Evolutionary conservation across 2,113 vertebrate genomes (phyloP), one percentile per base, ranked within the genome.

Genomic region (Lophius piscatorius): DNA sequence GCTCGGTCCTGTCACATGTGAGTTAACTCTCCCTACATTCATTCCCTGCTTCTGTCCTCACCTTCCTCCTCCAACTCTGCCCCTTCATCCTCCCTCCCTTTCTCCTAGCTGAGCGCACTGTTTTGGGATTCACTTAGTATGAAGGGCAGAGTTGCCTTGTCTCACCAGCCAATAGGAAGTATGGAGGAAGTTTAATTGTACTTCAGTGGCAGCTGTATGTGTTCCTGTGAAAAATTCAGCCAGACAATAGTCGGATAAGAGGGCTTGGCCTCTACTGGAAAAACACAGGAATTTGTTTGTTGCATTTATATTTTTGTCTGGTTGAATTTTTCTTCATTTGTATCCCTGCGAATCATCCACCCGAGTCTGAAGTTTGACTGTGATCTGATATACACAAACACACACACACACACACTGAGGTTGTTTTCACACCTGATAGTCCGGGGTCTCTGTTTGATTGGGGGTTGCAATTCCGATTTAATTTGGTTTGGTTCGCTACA

Each of bases 1-100:
- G 79, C 82, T 83, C 76, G 78, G 2, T 89, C 90, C 89, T 93
- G 89, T 89, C 90, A 90, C 91, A 93, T 92, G 91, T 93, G 91
- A 93, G 91, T 93, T 88, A 77, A 87, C 69, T 66, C 67, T 57
- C 84, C 79, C 77, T 69, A 78, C 76, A 76, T 70, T 76, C 76
- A 80, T 81, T 51, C 71, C 55, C 76, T 75, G 82, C 80, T 80
- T 84, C 63, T 85, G 55, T 69, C 63, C 56, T 61, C 72, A 56
- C 46, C 44, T 35, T 65, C 63, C 49, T 48, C n/a, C 47, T 44
- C 54, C 26, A 3, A 36, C 26, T 4, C 16, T n/a, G n/a, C n/a
- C n/a, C 24, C 22, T 16, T 9, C 45, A n/a, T 35, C 22, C 68
- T 16, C 13, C 26, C 52, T 38, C 47, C 17, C 46, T 24, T 41